Conservation (phyloP, 2,888 invertebrate species). For the Stenchaetothrips biformis region DNA sequence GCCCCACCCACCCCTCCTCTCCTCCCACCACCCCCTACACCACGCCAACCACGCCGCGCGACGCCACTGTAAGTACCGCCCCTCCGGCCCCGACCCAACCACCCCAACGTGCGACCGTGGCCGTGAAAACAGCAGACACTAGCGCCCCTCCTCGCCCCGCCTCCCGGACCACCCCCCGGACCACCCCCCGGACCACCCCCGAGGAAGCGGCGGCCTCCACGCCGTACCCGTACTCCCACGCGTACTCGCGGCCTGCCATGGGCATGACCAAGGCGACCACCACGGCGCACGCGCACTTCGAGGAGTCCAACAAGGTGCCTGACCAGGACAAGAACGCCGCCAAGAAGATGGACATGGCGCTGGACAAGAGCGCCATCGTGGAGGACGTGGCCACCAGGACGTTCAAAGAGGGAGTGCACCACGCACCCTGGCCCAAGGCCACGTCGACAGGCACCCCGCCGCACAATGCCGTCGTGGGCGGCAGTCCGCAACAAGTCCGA, state of each 20-base stretch:
- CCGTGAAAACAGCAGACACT: slow-evolving; percentile 20
- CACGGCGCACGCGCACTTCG: not conserved
- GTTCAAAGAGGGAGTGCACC: not conserved
- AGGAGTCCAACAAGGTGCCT: slow-evolving; percentile 14
- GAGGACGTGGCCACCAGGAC: slow-evolving; percentile 4
- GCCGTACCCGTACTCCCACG: not conserved
- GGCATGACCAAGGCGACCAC: not conserved
- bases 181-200: not conserved
- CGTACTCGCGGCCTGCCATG: slow-evolving; percentile 12
- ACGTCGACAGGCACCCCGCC: not conserved
- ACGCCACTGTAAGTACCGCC: slow-evolving; percentile 6
- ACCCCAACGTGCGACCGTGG: slow-evolving; percentile 4
- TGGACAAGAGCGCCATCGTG: not conserved
- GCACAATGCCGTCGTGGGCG: not conserved
- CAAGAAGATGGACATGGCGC: not conserved
- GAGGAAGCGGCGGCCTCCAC: not conserved
- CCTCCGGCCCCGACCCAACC: slow-evolving; percentile 1
- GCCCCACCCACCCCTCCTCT: not conserved
- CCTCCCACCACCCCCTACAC: not conserved
- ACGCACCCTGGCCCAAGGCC: not conserved
- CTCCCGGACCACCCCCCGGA: not conserved
- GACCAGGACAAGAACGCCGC: slow-evolving; percentile 9
- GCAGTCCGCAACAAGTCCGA: not conserved
- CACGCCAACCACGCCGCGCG: not conserved
- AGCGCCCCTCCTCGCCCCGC: not conserved